Conservation (phyloP, 2,113 vertebrate species). For the Onychostruthus taczanowskii region DNA sequence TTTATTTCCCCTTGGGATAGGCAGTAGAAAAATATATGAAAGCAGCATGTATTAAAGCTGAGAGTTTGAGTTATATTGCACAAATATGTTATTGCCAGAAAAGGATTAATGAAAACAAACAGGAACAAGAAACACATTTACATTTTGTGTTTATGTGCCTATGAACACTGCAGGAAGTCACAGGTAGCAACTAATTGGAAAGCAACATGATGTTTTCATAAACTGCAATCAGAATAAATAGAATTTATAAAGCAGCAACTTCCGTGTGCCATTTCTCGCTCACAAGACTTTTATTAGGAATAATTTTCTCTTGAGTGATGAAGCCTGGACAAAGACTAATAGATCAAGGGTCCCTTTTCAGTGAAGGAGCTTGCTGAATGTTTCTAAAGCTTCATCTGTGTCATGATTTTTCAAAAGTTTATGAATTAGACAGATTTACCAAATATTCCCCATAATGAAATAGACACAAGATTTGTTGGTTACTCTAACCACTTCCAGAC, state of each 20-base stretch:
- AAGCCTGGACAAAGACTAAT: not conserved
- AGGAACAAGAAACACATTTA: not conserved
- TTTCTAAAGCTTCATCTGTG: not conserved
- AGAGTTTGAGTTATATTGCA: not conserved
- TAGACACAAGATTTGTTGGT: not conserved
- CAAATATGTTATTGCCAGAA: not conserved
- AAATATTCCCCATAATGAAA: not conserved
- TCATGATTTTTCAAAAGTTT: not conserved
- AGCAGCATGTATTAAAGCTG: not conserved
- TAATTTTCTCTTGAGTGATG: not conserved
- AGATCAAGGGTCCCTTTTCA: not conserved
- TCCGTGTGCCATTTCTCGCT: not conserved
- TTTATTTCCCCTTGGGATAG: not conserved
- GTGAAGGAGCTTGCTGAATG: not conserved
- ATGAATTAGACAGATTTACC: not conserved
- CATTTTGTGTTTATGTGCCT: not conserved
- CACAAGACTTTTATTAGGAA: not conserved
- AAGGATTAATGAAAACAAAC: not conserved
- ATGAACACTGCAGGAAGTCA: not conserved
- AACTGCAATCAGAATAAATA: not conserved
- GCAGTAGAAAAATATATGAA: not conserved
- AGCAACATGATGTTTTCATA: not conserved
- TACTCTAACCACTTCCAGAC: not conserved
- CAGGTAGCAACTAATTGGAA: not conserved
- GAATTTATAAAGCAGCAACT: not conserved